Percentiles rank a stretch among this genome's conserved stretches.
Conservation (phyloP, 2,113 vertebrate species). For the Epinephelus moara region DNA sequence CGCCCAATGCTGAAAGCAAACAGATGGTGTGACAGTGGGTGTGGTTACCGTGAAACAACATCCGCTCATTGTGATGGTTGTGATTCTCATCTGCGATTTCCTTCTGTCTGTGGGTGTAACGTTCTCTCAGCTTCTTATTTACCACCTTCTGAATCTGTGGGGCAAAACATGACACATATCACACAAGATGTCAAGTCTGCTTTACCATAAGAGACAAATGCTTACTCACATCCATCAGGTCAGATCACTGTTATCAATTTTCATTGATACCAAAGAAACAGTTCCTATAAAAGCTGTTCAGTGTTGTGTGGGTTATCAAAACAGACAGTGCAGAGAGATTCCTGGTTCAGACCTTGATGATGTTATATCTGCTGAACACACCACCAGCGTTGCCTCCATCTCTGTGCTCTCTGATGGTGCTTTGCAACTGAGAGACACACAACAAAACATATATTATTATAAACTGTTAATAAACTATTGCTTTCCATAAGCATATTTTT, state of each 20-base stretch:
- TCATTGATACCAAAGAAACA: neutral
- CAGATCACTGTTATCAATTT: neutral
- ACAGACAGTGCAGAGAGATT: neutral
- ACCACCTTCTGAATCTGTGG: slow-evolving; percentile 97
- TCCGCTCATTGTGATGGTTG: slow-evolving; percentile 98
- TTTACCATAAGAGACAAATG: neutral
- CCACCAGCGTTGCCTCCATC: slow-evolving; percentile 98
- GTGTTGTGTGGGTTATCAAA: neutral
- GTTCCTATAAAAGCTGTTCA: neutral
- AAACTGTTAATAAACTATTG: no score
- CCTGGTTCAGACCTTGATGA: slow-evolving; percentile 90
- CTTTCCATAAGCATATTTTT: neutral
- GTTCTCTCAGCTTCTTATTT: slow-evolving; percentile 97
- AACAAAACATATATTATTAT: neutral
- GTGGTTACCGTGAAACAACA: slow-evolving; percentile 95
- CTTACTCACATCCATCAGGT: neutral
- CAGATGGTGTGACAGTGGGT: neutral
- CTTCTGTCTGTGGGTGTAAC: slow-evolving; percentile 97
- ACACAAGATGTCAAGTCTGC: neutral
- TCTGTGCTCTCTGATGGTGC: slow-evolving; percentile 97
- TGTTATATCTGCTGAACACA: slow-evolving; percentile 97
- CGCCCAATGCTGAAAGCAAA: neutral
- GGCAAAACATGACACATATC: neutral
- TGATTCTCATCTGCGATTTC: slow-evolving; percentile 98
- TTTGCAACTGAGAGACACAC: slow-evolving; percentile 90